Percentiles rank a stretch among this genome's conserved stretches.
Evolutionary conservation across 2,113 vertebrate species (phyloP).

Genomic region (Chiloscyllium plagiosum): DNA sequence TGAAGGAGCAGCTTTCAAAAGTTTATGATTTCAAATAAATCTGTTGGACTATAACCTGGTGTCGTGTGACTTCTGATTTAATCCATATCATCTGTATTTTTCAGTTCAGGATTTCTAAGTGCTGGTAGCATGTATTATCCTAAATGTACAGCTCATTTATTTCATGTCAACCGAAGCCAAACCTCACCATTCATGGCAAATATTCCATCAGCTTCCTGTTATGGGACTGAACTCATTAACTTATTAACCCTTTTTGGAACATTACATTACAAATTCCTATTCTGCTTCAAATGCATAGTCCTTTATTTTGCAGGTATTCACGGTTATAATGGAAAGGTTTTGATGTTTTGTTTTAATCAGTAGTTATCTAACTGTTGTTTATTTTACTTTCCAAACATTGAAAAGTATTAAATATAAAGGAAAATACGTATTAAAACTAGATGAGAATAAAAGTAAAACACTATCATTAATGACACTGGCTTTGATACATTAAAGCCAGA

Average conservation of each 20-base stretch:
- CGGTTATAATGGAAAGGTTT: neutral
- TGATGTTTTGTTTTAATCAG: neutral
- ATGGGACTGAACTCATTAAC: neutral
- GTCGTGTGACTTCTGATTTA: neutral
- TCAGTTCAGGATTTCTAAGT: conserved; percentile 44
- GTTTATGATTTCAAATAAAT: too few species aligned
- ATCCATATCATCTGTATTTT: conserved; percentile 57
- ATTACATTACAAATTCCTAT: neutral
- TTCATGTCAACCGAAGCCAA: conserved; percentile 51
- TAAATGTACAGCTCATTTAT: conserved; percentile 56
- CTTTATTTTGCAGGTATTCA: neutral
- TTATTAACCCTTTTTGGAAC: neutral
- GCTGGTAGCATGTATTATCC: conserved; percentile 42
- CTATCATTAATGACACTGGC: conserved; percentile 55
- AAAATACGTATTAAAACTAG: conserved; percentile 54
- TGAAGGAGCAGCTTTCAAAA: too few species aligned
- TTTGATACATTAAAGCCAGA: conserved; percentile 58
- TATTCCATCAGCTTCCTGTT: conserved; percentile 44
- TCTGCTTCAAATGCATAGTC: neutral
- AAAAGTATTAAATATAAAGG: neutral
- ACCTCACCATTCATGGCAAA: conserved; percentile 50
- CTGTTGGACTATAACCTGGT: too few species aligned
- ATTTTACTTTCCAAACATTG: neutral
- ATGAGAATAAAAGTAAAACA: conserved; percentile 43
- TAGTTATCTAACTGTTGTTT: neutral